Conservation (phyloP, 2,888 invertebrate genomes). For the Drosophila quinaria region DNA sequence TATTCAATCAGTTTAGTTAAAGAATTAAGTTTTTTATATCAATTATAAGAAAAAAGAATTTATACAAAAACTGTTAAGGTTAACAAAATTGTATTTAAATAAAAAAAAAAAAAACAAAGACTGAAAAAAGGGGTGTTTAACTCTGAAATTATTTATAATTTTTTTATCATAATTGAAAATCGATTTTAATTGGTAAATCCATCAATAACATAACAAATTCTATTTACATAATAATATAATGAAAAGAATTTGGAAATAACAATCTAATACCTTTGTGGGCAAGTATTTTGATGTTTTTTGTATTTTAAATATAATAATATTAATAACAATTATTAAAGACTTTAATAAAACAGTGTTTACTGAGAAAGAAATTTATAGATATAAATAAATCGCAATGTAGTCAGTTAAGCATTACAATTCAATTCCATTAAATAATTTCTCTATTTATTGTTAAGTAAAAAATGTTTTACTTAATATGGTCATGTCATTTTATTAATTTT, state of each 20-base stretch:
- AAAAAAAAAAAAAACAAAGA: not conserved
- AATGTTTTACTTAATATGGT: too few relatives aligned
- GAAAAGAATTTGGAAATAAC: too few relatives aligned
- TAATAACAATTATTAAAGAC: not conserved
- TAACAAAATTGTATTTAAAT: not conserved
- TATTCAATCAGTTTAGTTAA: not conserved
- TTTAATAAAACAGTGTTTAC: not conserved
- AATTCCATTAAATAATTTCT: not conserved
- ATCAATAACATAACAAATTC: not conserved
- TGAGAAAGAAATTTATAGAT: not conserved
- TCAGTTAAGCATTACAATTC: too few relatives aligned
- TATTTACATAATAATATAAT: too few relatives aligned
- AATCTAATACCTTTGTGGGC: too few relatives aligned
- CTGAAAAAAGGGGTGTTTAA: too few relatives aligned
- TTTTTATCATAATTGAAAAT: not conserved
- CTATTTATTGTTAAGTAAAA: too few relatives aligned
- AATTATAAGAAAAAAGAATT: not conserved
- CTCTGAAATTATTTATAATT: not conserved
- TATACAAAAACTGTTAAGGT: not conserved
- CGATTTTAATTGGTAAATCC: not conserved
- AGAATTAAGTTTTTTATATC: not conserved
- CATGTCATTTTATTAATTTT: too few relatives aligned
- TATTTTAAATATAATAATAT: too few relatives aligned
- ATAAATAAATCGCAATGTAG: not conserved
- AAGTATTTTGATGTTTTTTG: too few relatives aligned